Evolutionary conservation across 2,888 invertebrate genomes (phyloP).

Genomic region (Pediacus dermestoides): DNA sequence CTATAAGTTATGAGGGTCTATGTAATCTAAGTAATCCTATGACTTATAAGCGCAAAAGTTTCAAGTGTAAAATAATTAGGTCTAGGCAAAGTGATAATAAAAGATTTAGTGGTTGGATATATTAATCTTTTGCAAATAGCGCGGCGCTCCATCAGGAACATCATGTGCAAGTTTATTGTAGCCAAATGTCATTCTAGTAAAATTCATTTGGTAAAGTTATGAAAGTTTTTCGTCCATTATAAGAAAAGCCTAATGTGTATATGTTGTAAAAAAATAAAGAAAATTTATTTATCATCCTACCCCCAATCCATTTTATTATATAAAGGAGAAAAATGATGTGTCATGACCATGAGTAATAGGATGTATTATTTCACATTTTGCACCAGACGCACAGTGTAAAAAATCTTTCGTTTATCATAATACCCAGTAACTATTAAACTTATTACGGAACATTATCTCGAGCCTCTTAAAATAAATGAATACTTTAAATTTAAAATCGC

Average conservation of each 20-base stretch:
- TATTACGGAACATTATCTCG: conserved; percentile 26
- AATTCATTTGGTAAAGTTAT: not conserved
- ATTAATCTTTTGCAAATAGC: too few species aligned
- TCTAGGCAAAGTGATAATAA: too few species aligned
- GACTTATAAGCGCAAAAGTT: too few species aligned
- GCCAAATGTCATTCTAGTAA: not conserved
- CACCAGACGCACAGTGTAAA: conserved; percentile 18
- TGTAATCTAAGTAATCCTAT: too few species aligned
- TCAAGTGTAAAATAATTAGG: too few species aligned
- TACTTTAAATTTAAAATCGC: conserved; percentile 26
- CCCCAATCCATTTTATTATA: conserved; percentile 31
- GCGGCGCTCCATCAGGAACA: too few species aligned
- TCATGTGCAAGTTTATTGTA: too few species aligned
- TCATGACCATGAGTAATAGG: conserved; percentile 31
- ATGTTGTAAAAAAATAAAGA: conserved; percentile 6
- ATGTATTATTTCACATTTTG: conserved; percentile 31
- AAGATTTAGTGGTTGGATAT: too few species aligned
- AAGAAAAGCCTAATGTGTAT: conserved; percentile 1
- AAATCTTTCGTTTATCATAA: conserved; percentile 21
- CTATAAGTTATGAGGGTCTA: too few species aligned
- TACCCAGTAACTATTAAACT: conserved; percentile 19
- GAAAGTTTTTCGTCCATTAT: conserved; percentile 3
- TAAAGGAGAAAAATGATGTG: conserved; percentile 31
- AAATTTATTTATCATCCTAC: conserved; percentile 31
- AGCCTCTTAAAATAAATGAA: conserved; percentile 24